Evolutionary conservation across 2,797 vertebrate species (phyloP), one percentile per base, ranked within the genome.

Genomic region (Setipinna tenuifilis): DNA sequence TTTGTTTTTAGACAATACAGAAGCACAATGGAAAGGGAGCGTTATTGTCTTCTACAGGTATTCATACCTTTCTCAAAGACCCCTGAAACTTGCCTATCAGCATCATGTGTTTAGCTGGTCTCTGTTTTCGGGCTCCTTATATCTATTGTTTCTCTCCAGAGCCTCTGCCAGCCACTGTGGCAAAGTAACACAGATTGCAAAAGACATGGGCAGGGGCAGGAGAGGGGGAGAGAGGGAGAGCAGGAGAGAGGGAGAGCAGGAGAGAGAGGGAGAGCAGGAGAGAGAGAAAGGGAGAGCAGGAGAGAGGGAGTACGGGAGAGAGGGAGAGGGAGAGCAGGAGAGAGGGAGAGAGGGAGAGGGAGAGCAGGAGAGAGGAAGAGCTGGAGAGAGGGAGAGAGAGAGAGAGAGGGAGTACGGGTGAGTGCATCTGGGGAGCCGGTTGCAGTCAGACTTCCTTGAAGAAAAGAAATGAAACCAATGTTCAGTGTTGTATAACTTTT

Each of bases 401-500:
- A 23, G 21, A 82, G 81, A 82, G 87, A 84, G 80, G 25, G 78
- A 65, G 89, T 83, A 57, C 41, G 31, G 84, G 83, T 83, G 83
- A 31, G 82, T 86, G 84, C 88, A 84, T 87, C 75, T 85, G 86
- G 59, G 87, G 84, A 59, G 83, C 58, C 86, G 82, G 86, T 84
- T 87, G 82, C 78, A 88, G 85, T 87, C 75, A 88, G 87, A 88
- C 88, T 90, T 90, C 57, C 83, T 90, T 87, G 83, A 87, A 86
- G 82, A 86, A 78, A 84, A 88, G 82, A 90, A 88, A 89, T 88
- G 71, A 90, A 90, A 90, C 85, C 88, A 91, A 89, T 88, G 88
- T 89, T 90, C 88, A 87, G 83, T 87, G 87, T 89, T 88, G 87
- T 89, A 88, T 91, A 89, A 89, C 86, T 84, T 87, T 86, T 88